Conservation (phyloP, 1,140 invertebrate species). For the Littorina saxatilis region DNA sequence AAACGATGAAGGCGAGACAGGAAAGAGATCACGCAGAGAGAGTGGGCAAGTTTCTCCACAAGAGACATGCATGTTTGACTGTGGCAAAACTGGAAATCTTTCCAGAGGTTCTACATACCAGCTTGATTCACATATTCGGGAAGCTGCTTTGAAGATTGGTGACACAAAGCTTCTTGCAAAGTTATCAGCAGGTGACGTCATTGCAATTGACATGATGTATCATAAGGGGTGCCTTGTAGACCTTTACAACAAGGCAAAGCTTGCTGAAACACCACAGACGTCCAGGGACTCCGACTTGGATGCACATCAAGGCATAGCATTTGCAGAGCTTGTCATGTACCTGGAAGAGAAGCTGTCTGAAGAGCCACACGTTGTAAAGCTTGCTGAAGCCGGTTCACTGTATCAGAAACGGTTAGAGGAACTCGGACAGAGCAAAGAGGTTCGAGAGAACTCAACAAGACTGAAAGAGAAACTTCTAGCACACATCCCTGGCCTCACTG, state of each 20-base stretch:
- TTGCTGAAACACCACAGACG: not conserved
- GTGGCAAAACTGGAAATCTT: too few species aligned
- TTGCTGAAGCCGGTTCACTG: conserved; percentile 5
- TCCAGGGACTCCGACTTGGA: not conserved
- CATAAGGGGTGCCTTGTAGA: not conserved
- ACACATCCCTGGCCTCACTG: conserved; percentile 12
- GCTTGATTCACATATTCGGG: too few species aligned
- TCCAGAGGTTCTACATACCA: too few species aligned
- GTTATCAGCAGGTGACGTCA: not conserved
- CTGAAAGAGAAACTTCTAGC: conserved; percentile 9
- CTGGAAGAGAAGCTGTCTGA: conserved; percentile 10
- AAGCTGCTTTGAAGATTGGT: too few species aligned
- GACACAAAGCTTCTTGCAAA: conserved; percentile 1
- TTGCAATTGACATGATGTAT: not conserved
- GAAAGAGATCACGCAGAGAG: too few species aligned
- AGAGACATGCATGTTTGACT: too few species aligned
- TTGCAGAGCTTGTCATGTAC: conserved; percentile 1
- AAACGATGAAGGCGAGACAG: not conserved
- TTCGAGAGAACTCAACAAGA: not conserved
- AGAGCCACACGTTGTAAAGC: not conserved
- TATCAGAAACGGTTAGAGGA: conserved; percentile 1
- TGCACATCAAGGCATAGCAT: not conserved
- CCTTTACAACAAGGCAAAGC: not conserved
- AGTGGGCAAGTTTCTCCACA: too few species aligned
- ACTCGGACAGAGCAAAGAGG: not conserved